These are phyloP conservation scores for Drosophila truncata DNA, from an alignment of 1,140 invertebrate genomes.

Conservation along the genomic window DNA sequence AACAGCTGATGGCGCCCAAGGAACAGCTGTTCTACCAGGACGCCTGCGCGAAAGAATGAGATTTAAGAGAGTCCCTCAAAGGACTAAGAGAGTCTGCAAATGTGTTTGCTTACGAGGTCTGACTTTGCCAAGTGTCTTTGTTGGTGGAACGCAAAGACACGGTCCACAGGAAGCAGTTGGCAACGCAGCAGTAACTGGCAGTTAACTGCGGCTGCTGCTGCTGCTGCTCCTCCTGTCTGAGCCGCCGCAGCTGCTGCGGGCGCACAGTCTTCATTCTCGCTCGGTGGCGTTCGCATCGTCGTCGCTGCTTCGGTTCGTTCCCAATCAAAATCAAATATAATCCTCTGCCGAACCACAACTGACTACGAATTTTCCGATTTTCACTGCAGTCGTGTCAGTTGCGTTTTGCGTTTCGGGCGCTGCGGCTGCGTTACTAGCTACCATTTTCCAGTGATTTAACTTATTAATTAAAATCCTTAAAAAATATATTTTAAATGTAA, in stretches of 20 bases:
- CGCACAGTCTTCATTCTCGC: slow-evolving; percentile 53
- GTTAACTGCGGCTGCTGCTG: slow-evolving; percentile 43
- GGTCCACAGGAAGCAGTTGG: slow-evolving; percentile 42
- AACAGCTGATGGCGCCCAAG: slow-evolving; percentile 49
- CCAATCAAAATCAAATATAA: slow-evolving; percentile 4
- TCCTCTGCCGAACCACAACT: slow-evolving; percentile 5
- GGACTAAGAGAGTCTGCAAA: slow-evolving; percentile 27
- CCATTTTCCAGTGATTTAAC: slow-evolving; percentile 1
- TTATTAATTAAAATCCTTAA: not conserved
- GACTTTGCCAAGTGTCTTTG: slow-evolving; percentile 40
- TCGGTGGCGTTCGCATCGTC: slow-evolving; percentile 59
- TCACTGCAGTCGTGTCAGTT: slow-evolving; percentile 57
- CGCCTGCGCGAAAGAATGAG: slow-evolving; percentile 47
- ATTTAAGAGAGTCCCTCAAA: slow-evolving; percentile 44
- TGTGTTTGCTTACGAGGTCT: slow-evolving; percentile 23
- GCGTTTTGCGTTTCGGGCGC: slow-evolving; percentile 57
- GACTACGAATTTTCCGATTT: slow-evolving; percentile 37
- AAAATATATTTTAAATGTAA: not conserved
- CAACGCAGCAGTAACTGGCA: slow-evolving; percentile 34
- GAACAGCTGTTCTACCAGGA: slow-evolving; percentile 54
- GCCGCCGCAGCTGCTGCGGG: slow-evolving; percentile 15
- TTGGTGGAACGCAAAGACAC: slow-evolving; percentile 11
- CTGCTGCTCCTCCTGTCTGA: slow-evolving; percentile 37
- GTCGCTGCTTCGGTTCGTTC: slow-evolving; percentile 26
- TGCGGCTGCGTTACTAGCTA: slow-evolving; percentile 41